Conservation (phyloP, 2,113 vertebrate species). For the Oreochromis niloticus region DNA sequence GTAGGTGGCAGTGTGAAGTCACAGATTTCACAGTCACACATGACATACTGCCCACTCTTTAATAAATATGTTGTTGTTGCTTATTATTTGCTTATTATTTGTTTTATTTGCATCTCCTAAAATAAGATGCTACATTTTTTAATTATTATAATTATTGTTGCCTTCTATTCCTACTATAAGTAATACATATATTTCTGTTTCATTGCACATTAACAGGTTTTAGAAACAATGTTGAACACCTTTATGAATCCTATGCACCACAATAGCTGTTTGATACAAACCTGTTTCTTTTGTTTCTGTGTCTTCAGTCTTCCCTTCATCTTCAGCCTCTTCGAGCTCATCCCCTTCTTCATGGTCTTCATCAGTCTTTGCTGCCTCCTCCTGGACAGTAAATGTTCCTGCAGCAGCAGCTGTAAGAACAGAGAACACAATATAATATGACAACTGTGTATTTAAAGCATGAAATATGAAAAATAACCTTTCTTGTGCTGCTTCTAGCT, state of each 20-base stretch:
- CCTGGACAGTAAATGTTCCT: slow-evolving; percentile 9
- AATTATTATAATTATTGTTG: background rate
- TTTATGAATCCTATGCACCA: background rate
- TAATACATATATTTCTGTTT: background rate
- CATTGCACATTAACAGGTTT: background rate
- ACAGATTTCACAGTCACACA: background rate
- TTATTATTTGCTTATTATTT: background rate
- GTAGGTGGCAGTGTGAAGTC: background rate
- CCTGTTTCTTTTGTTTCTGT: background rate
- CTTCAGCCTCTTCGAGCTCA: background rate
- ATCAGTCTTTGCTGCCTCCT: slow-evolving; percentile 38
- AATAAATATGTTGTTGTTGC: background rate
- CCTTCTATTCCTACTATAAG: background rate
- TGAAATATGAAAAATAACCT: background rate
- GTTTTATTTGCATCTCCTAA: background rate
- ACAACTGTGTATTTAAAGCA: background rate
- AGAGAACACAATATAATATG: background rate
- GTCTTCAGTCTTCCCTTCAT: slow-evolving; percentile 22
- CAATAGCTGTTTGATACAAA: background rate
- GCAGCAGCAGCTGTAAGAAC: background rate
- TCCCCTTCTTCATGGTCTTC: background rate
- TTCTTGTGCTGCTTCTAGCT: background rate
- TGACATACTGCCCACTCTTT: background rate
- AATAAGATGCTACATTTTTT: background rate
- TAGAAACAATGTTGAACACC: background rate